phyloP scores from a whole-genome alignment of 2,113 vertebrate species.

The Dipodomys ordii region DNA sequence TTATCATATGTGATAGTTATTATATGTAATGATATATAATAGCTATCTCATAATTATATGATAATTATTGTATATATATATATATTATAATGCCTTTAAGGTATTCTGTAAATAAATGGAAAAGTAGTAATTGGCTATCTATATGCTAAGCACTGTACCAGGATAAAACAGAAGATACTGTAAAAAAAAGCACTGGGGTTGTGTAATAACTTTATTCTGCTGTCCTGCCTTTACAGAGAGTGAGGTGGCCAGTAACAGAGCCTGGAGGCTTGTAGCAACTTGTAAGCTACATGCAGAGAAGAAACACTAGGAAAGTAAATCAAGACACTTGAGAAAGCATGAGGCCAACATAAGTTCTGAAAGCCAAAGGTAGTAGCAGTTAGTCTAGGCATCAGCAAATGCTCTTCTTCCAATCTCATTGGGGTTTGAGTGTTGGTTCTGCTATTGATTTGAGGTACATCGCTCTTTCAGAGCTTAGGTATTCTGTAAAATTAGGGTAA shows the following conservation, averaged over 20 bases:
- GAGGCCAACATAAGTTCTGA: neutral
- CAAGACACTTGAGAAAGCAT: neutral
- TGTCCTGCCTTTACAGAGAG: neutral
- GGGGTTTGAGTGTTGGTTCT: conserved; percentile 5
- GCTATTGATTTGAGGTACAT: neutral
- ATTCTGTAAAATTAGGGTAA: conserved; percentile 38
- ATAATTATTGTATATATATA: no score
- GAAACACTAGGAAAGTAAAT: neutral
- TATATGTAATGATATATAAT: no score
- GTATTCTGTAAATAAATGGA: conserved; percentile 1
- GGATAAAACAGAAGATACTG: conserved; percentile 45
- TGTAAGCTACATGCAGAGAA: neutral
- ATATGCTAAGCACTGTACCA: neutral
- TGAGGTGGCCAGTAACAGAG: neutral
- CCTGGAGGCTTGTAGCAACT: neutral
- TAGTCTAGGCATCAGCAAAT: neutral
- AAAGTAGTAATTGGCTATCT: neutral
- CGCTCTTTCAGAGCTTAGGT: neutral
- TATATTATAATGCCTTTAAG: neutral
- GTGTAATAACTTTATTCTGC: neutral
- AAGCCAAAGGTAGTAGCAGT: neutral
- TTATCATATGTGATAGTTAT: no score
- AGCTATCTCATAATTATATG: no score
- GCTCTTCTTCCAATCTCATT: neutral
- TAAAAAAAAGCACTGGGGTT: neutral